Conservation (phyloP, 2,888 invertebrate species). For the Molorchus minor region DNA sequence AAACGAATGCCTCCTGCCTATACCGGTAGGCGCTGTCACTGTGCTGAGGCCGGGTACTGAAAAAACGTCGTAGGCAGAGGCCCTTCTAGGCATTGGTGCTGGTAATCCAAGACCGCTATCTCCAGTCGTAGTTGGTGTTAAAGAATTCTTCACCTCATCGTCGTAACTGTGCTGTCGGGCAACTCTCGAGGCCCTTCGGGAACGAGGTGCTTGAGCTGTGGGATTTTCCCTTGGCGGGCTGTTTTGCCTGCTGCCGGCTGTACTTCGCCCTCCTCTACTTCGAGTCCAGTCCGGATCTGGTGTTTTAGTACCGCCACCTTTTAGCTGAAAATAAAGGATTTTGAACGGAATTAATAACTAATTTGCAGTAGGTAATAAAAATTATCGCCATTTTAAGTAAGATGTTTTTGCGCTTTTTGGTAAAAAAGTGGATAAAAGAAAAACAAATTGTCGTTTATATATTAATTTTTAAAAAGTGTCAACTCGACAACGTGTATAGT, state of each 20-base stretch:
- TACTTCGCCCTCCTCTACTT: constrained; percentile 68
- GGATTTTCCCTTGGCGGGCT: constrained; percentile 66
- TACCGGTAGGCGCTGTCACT: constrained; percentile 55
- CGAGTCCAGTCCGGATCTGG: constrained; percentile 68
- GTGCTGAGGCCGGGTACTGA: constrained; percentile 70
- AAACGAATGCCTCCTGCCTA: constrained; percentile 67
- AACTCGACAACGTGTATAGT: too few relatives aligned
- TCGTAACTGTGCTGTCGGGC: constrained; percentile 85
- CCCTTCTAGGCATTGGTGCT: constrained; percentile 79
- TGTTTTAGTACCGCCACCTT: constrained; percentile 70
- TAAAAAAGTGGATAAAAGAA: too few relatives aligned
- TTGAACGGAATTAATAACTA: neutral
- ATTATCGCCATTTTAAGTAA: too few relatives aligned
- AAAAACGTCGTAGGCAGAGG: constrained; percentile 87
- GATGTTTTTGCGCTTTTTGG: too few relatives aligned
- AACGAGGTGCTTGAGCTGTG: constrained; percentile 61
- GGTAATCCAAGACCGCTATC: constrained; percentile 74
- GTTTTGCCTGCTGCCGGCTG: constrained; percentile 70
- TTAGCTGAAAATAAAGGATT: constrained; percentile 69
- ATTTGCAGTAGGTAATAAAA: too few relatives aligned
- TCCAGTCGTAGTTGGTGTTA: constrained; percentile 43
- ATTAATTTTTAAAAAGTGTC: too few relatives aligned
- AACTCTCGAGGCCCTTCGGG: constrained; percentile 70
- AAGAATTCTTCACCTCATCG: constrained; percentile 69
- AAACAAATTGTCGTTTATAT: too few relatives aligned